A percentile compares a stretch with the other conserved stretches of the same genome.
Evolutionary conservation across 1,140 invertebrate genomes (phyloP).

Genomic region (Teleopsis dalmanni): DNA sequence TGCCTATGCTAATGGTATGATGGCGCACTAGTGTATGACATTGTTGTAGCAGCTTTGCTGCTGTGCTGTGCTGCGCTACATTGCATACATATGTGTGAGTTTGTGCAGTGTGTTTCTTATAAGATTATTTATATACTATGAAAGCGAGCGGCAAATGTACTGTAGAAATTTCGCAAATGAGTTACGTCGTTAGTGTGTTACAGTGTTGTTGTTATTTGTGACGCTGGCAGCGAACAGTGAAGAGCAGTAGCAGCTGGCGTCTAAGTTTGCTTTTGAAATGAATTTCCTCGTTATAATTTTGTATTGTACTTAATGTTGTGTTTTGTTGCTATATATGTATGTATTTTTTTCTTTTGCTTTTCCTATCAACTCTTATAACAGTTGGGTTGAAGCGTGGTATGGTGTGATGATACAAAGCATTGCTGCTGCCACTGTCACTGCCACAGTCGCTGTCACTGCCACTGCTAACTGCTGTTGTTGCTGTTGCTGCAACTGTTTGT

Average conservation of each 20-base stretch:
- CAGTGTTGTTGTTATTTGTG: background rate
- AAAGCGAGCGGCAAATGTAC: background rate
- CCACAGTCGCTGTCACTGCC: background rate
- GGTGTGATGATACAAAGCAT: background rate
- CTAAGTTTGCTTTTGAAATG: background rate
- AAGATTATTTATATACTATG: conserved; percentile 35
- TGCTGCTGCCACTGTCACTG: background rate
- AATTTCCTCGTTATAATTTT: too few relatives aligned
- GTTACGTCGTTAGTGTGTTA: too few relatives aligned
- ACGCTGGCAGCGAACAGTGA: background rate
- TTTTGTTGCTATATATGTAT: too few relatives aligned
- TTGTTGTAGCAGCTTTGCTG: background rate
- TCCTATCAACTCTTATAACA: too few relatives aligned
- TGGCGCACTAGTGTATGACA: background rate
- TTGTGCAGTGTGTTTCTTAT: conserved; percentile 21
- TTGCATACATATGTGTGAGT: too few relatives aligned
- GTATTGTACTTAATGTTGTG: too few relatives aligned
- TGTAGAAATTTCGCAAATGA: too few relatives aligned
- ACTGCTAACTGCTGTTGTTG: conserved; percentile 1
- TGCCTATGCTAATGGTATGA: background rate
- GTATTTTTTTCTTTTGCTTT: too few relatives aligned
- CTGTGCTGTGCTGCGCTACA: too few relatives aligned
- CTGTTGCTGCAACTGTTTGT: conserved; percentile 6
- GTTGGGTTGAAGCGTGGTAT: too few relatives aligned
- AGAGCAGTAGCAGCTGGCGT: background rate